Conservation (phyloP, 2,888 invertebrate genomes). For the Amitus sp. region DNA sequence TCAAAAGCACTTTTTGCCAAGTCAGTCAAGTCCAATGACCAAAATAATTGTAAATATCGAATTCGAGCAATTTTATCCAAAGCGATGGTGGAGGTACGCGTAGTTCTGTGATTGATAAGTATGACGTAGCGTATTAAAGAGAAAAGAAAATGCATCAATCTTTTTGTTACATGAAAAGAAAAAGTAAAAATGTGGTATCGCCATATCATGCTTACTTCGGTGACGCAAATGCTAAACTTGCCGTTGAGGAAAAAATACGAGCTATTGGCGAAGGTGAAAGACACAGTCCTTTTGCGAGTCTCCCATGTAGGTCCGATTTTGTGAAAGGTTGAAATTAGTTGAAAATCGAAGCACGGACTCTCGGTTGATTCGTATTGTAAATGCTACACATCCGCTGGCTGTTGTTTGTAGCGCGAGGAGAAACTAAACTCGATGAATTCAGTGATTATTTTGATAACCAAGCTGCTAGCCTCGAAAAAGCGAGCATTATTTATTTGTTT, state of each 20-base stretch:
- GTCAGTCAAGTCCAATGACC: too few relatives aligned
- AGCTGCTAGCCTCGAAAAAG: constrained; percentile 7
- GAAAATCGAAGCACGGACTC: constrained; percentile 17
- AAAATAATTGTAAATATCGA: constrained; percentile 13
- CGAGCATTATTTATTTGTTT: background rate
- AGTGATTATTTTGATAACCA: constrained; percentile 21
- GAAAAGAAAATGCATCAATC: constrained; percentile 50
- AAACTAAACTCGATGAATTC: constrained; percentile 17
- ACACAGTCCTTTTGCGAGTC: constrained; percentile 49
- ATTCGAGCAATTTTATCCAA: background rate
- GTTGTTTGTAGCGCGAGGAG: constrained; percentile 23
- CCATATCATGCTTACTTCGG: constrained; percentile 56
- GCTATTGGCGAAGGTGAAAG: constrained; percentile 26
- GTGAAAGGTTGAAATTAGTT: constrained; percentile 20
- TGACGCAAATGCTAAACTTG: constrained; percentile 42
- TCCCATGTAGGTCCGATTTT: constrained; percentile 41
- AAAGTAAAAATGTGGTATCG: constrained; percentile 30
- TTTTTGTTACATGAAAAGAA: constrained; percentile 48
- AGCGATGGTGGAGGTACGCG: constrained; percentile 55
- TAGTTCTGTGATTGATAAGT: constrained; percentile 68
- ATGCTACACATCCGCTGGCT: constrained; percentile 17
- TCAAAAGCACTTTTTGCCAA: too few relatives aligned
- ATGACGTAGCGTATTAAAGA: constrained; percentile 62
- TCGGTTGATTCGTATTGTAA: constrained; percentile 17
- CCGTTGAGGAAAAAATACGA: constrained; percentile 43